Base-by-base conservation (phyloP, 2,888 invertebrate genomes). In the Volucella bombylans region DNA sequence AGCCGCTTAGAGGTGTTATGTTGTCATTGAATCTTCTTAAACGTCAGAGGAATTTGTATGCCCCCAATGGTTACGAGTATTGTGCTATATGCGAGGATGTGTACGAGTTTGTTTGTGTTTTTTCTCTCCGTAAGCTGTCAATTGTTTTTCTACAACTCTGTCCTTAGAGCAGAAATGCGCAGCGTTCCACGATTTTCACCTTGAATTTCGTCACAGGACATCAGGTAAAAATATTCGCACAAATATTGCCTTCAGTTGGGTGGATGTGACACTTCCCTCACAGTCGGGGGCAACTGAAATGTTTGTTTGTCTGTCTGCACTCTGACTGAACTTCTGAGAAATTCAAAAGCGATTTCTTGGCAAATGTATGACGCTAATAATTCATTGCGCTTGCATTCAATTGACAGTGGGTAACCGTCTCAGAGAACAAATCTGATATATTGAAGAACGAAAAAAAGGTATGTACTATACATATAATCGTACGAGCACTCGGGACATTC, bases 1-100 rank as follows among this genome's bases (percentile, higher is more conserved):
- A 64, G 64, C 49, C 49, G 49, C 12, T 64, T 15, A n/a, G 45
- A 61, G 23, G 4, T 47, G 47, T 61, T 61, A 61, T 47, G 45
- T 45, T 45, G 61, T 45, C 61, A 18, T 59, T 15, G 8, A 15
- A 15, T 43, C 12, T 41, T 18, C 31, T 61, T 61, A 47, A 61
- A 61, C 31, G 61, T 61, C 61, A 45, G 47, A n/a, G 45, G 23
- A 38, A 18, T 15, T 23, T 12, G 4, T 8, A n/a, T 18, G 23
- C 9, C 11, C n/a, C 45, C 43, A 45, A 47, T 31, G 61, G 61
- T 6, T 47, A 15, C 18, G 18, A 18, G 18, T 18, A 18, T 11
- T 18, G 2, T 43, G 18, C 0, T 41, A 3, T 59, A 11, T 43
- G 2, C 31, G 31, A 6, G 4, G 0, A 23, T 31, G 2, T 31